Conservation (phyloP, 2,113 vertebrate species). For the Catagonus wagneri region DNA sequence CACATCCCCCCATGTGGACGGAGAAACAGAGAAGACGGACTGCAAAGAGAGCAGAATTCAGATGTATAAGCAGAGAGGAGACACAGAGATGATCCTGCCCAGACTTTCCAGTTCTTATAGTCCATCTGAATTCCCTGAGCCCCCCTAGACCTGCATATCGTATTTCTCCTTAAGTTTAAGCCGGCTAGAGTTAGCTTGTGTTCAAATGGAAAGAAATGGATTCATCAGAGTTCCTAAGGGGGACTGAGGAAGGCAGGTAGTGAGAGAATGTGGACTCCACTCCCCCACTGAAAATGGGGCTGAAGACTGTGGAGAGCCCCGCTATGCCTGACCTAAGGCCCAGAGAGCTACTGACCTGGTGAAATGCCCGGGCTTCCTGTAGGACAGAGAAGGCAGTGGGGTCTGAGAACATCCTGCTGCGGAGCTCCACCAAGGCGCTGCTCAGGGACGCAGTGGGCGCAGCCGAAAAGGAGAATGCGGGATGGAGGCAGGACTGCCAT, state of each 20-base stretch:
- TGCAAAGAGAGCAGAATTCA: not conserved
- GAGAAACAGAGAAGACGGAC: not conserved
- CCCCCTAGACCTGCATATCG: not conserved
- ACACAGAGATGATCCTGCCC: not conserved
- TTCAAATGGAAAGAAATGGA: not conserved
- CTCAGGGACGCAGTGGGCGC: not conserved
- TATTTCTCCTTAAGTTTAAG: not conserved
- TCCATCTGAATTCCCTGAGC: not conserved
- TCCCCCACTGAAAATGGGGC: not conserved
- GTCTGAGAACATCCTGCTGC: not conserved
- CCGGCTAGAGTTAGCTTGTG: not conserved
- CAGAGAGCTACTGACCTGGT: not conserved
- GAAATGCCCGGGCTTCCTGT: not conserved
- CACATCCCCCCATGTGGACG: not conserved
- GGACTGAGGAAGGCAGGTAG: not conserved
- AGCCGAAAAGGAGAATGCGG: not conserved
- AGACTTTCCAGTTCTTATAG: not conserved
- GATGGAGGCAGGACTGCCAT: not conserved
- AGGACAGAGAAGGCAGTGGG: not conserved
- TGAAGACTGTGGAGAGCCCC: not conserved
- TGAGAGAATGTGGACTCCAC: not conserved
- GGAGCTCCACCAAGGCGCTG: fast-evolving
- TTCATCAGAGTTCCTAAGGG: not conserved
- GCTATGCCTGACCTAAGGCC: too few relatives aligned
- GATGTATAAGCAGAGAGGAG: not conserved